Percentiles rank a stretch among this genome's conserved stretches.
phyloP scores from a whole-genome alignment of 2,113 vertebrate genomes.

The Xiphorhynchus elegans region DNA sequence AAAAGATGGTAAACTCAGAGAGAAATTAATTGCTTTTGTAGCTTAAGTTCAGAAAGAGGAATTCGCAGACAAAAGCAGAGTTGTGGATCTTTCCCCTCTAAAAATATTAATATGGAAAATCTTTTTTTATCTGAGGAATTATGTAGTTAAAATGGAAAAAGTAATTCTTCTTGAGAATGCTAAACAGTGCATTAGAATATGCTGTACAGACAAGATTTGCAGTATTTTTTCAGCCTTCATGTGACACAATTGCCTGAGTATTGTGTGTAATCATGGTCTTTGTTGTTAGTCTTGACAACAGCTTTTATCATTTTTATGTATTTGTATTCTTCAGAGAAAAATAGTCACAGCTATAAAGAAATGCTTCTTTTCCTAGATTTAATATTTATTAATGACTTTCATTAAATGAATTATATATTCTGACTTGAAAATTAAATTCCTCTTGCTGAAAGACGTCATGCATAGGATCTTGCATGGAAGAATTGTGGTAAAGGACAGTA shows the following conservation, averaged over 20 bases:
- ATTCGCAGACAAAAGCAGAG: neutral
- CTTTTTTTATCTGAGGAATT: neutral
- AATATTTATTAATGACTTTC: neutral
- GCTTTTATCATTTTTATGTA: neutral
- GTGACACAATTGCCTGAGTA: neutral
- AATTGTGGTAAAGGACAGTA: neutral
- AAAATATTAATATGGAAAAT: neutral
- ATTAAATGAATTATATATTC: neutral
- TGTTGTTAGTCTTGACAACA: neutral
- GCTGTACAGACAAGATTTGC: neutral
- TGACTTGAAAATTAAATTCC: neutral
- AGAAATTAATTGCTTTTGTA: neutral
- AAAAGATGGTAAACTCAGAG: neutral
- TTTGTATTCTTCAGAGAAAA: neutral
- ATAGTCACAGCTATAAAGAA: neutral
- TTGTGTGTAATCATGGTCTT: neutral
- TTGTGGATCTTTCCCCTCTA: rapidly evolving
- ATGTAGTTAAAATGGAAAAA: neutral
- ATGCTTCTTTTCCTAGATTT: neutral
- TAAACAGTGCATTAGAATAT: neutral
- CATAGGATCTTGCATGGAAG: neutral
- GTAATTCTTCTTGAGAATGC: neutral
- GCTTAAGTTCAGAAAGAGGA: neutral
- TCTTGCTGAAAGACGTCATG: neutral
- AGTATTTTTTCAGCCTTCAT: neutral